A percentile compares a stretch with the other conserved stretches of the same genome.
These are phyloP conservation scores for Chironomus riparius DNA, from an alignment of 2,888 invertebrate genomes.

Conservation along the genomic window DNA sequence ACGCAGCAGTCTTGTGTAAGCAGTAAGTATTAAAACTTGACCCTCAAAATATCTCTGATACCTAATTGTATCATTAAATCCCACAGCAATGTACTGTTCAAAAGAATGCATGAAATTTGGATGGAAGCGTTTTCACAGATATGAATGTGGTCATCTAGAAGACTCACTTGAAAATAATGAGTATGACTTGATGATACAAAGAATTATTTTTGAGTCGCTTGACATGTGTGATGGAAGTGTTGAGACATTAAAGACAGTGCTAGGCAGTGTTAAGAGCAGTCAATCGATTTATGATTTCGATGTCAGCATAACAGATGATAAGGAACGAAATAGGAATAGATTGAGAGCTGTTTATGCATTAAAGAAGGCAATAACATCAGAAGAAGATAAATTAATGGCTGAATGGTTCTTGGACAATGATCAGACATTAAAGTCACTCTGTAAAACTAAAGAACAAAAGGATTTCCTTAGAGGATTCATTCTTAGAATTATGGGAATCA, in stretches of 20 bases:
- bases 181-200: conserved; percentile 9
- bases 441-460: neutral
- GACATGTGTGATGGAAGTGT: neutral
- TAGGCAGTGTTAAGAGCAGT: neutral
- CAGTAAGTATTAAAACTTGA: neutral
- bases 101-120: neutral
- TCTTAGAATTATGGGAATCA: conserved; percentile 3
- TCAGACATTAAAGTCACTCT: neutral
- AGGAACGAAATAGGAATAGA: neutral
- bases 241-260: neutral
- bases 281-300: neutral
- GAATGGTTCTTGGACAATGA: conserved; percentile 1
- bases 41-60: no score
- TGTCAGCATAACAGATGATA: neutral
- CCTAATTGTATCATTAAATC: no score
- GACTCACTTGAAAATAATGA: neutral
- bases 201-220: neutral
- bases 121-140: conserved; percentile 4
- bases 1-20: neutral
- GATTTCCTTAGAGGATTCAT: neutral
- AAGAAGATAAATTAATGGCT: neutral
- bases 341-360: neutral
- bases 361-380: neutral
- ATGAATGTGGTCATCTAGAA: neutral
- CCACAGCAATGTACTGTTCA: neutral